Evolutionary conservation across 1,140 invertebrate genomes (phyloP).

Genomic region (Nylanderia fulva): DNA sequence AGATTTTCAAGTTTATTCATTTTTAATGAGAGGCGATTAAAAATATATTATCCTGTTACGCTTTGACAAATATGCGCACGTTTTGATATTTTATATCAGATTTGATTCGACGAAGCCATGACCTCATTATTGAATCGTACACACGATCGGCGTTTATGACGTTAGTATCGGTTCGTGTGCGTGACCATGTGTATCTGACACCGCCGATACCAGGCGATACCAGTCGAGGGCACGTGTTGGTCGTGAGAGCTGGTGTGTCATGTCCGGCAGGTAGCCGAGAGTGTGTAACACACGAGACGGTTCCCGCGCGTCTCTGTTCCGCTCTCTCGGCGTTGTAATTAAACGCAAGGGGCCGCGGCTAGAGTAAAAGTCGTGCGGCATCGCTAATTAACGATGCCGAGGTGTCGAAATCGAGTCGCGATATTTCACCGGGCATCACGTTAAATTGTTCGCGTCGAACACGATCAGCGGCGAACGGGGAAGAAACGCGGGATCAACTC

Average conservation of each 20-base stretch:
- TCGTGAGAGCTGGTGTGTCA: slow-evolving; percentile 70
- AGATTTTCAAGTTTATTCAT: background rate
- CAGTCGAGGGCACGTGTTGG: slow-evolving; percentile 64
- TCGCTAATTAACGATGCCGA: slow-evolving; percentile 81
- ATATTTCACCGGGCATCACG: slow-evolving; percentile 78
- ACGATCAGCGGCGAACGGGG: background rate
- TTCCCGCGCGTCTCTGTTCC: slow-evolving; percentile 17
- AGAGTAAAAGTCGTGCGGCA: slow-evolving; percentile 75
- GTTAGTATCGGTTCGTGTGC: slow-evolving; percentile 43
- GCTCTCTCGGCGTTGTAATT: slow-evolving; percentile 68
- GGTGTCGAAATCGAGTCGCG: slow-evolving; percentile 82
- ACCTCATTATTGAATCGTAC: slow-evolving; percentile 70
- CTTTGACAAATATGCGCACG: slow-evolving; percentile 37
- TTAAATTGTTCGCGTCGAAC: slow-evolving; percentile 22
- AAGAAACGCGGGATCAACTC: slow-evolving; percentile 19
- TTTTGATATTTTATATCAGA: background rate
- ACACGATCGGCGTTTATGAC: slow-evolving; percentile 58
- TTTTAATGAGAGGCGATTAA: background rate
- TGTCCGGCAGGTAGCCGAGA: slow-evolving; percentile 70
- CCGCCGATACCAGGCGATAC: slow-evolving; percentile 67
- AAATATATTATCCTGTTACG: background rate
- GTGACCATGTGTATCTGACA: slow-evolving; percentile 54
- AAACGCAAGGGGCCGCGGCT: slow-evolving; percentile 68
- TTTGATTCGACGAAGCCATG: slow-evolving; percentile 24
- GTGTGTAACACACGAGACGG: slow-evolving; percentile 53